phyloP scores from a whole-genome alignment of 2,888 invertebrate species.

The Drosophila melanosoma region DNA sequence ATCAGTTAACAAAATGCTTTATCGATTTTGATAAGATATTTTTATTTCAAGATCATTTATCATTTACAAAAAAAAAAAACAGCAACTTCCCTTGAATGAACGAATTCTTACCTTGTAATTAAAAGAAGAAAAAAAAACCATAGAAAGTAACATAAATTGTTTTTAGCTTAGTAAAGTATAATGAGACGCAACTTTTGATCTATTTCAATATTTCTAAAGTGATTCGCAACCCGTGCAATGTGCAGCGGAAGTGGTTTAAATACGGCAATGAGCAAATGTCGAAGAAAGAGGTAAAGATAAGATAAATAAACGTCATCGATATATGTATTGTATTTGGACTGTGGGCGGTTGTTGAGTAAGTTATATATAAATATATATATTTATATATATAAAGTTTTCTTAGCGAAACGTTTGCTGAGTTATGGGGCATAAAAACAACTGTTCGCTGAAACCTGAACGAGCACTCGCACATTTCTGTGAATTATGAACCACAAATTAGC shows the following conservation, averaged over 20 bases:
- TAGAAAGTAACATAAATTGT: neutral
- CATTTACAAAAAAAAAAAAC: neutral
- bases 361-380: neutral
- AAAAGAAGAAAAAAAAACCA: neutral
- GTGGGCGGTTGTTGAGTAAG: constrained; percentile 8
- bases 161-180: neutral
- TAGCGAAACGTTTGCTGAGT: constrained; percentile 37
- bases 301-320: constrained; percentile 1
- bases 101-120: neutral
- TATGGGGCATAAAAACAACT: constrained; percentile 65
- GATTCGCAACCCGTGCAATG: constrained; percentile 10
- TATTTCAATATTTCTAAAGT: neutral
- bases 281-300: no score
- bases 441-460: constrained; percentile 54
- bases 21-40: neutral
- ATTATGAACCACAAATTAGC: constrained; percentile 79
- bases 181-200: neutral
- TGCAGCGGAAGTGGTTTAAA: constrained; percentile 28
- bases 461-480: constrained; percentile 74
- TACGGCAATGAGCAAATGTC: neutral
- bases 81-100: neutral
- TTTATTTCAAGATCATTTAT: neutral
- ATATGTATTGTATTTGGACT: constrained; percentile 7
- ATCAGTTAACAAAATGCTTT: neutral
- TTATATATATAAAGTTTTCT: constrained; percentile 13